Base-by-base conservation (phyloP, 2,797 vertebrate genomes). In the Cryptoprocta ferox region DNA sequence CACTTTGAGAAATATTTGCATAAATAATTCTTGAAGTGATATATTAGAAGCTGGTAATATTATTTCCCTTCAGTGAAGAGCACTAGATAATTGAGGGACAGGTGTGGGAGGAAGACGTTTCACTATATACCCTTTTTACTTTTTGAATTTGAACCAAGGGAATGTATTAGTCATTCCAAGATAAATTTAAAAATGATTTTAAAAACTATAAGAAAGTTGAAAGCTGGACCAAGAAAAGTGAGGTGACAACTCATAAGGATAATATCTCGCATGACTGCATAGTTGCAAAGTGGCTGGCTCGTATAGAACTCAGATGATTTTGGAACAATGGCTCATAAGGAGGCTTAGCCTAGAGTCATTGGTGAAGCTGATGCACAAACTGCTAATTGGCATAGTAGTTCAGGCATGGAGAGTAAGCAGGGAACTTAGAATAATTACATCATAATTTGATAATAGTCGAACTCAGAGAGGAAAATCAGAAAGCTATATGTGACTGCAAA, bases 101-200 rank as follows among this genome's bases (percentile, higher is more conserved):
- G 68, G 24, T 79, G 37, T 85, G 24, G 45, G 28, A 84, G 82
- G 70, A 90, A 87, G 45, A 81, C 2, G 3, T 71, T 94, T 97
- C 28, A 79, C 68, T 84, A 11, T 48, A 15, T 65, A 35, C 28
- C 32, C 61, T 95, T 91, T 89, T 73, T 56, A 79, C 59, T 83
- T 91, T 91, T 75, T 85, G 50, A 94, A 97, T 88, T 70, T 84
- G 76, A 97, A 81, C 24, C 35, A 94, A 28, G 5, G 39, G 89
- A 86, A 89, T 78, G 24, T 13, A 86, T 94, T 86, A 89, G 53
- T 87, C 45, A 95, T 90, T 90, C 53, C 28, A 94, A 97, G 65
- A 94, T 95, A 87, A 80, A 94, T 73, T 95, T 95, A 21, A 39
- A 92, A 94, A 89, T 71, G 18, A 68, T 92, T 93, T 95, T 87